These are phyloP conservation scores for Mnemiopsis leidyi DNA, from an alignment of 37 sponge, comb jelly and placozoan genomes.

Conservation along the genomic window DNA sequence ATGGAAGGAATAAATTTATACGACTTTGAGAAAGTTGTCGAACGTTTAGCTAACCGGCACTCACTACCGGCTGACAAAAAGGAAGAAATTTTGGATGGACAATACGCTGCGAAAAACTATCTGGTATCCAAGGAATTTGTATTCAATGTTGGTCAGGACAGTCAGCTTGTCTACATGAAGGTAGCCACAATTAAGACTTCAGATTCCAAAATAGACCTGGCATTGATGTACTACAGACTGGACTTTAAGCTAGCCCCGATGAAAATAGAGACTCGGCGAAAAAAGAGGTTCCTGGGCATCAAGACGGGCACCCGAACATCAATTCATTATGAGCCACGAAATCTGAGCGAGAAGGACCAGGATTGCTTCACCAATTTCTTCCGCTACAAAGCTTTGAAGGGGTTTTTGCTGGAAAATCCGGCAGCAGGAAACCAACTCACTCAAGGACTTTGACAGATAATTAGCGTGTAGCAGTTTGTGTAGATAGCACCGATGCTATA, in stretches of 20 bases:
- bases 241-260: not conserved
- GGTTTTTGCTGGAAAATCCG: not conserved
- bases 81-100: conserved; percentile 7
- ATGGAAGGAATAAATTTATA: not conserved
- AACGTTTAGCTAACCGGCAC: not conserved
- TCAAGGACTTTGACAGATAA: not conserved
- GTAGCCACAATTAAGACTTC: not conserved
- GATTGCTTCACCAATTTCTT: not conserved
- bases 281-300: not conserved
- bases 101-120: not conserved
- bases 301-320: not conserved
- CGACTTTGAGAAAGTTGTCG: not conserved
- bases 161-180: not conserved
- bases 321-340: not conserved
- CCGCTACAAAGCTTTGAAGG: not conserved
- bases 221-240: not conserved
- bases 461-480: too few species aligned
- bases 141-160: not conserved
- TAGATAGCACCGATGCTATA: too few species aligned
- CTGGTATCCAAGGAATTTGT: not conserved
- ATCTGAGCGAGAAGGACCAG: conserved; percentile 3
- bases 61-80: not conserved
- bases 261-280: not conserved
- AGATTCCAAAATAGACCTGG: not conserved
- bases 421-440: not conserved